These are phyloP conservation scores for Saxicola maurus DNA, from an alignment of 2,797 vertebrate genomes.

Conservation along the genomic window DNA sequence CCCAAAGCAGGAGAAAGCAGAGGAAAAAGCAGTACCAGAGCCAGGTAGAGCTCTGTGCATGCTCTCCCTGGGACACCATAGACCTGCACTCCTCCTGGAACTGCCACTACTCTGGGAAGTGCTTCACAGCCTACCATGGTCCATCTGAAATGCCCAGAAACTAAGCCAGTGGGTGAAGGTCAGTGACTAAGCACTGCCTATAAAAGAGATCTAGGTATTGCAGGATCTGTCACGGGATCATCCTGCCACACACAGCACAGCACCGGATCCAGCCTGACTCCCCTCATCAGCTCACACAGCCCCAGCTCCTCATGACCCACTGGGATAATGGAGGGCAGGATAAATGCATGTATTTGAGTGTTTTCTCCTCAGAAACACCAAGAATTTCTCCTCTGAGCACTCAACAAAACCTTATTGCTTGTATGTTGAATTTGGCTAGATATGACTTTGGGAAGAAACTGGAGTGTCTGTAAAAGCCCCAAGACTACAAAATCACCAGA, in stretches of 20 bases:
- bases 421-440: neutral
- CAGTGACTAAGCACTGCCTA: neutral
- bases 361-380: neutral
- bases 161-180: neutral
- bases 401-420: neutral
- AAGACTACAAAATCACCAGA: neutral
- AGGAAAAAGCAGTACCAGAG: neutral
- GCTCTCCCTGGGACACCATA: neutral
- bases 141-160: neutral
- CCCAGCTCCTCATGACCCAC: neutral
- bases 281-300: neutral
- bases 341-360: neutral
- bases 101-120: neutral
- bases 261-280: rapidly evolving
- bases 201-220: neutral
- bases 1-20: neutral
- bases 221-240: neutral
- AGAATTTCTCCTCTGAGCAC: neutral
- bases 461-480: neutral
- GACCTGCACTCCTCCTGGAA: neutral
- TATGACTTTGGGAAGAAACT: neutral
- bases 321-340: neutral
- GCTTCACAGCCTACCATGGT: neutral
- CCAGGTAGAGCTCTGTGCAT: neutral
- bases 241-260: neutral